Percentiles rank a stretch among this genome's conserved stretches.
phyloP scores from a whole-genome alignment of 2,113 vertebrate species.

The Thalassarche chlororhynchos region DNA sequence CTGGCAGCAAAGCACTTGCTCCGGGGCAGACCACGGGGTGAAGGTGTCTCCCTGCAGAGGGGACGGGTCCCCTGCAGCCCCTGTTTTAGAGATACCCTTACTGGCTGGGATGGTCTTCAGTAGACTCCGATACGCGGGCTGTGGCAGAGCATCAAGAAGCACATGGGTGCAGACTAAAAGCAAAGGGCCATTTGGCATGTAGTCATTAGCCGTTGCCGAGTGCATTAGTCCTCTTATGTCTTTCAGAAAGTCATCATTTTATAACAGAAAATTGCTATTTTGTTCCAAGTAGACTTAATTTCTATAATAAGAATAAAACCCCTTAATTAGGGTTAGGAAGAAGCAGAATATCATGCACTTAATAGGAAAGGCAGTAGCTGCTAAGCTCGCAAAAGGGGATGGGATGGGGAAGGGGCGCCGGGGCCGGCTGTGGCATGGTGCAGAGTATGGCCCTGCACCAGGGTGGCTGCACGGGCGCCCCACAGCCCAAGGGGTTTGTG shows the following conservation, averaged over 20 bases:
- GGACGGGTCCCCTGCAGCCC: background rate
- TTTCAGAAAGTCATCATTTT: slow-evolving; percentile 19
- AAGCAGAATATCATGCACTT: background rate
- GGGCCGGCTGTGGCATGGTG: accelerated
- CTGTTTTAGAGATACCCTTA: background rate
- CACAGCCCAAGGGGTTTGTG: background rate
- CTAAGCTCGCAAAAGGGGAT: accelerated
- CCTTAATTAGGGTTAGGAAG: background rate
- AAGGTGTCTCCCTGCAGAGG: background rate
- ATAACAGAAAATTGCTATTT: slow-evolving; percentile 42
- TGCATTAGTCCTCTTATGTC: slow-evolving; percentile 29
- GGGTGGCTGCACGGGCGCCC: accelerated
- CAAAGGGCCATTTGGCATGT: background rate
- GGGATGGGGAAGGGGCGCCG: accelerated
- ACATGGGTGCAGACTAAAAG: background rate
- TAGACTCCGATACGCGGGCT: accelerated
- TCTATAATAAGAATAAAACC: background rate
- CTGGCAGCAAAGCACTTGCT: background rate
- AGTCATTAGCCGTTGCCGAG: background rate
- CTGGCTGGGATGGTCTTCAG: background rate
- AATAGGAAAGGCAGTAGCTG: background rate
- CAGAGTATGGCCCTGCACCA: background rate
- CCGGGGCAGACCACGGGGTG: background rate
- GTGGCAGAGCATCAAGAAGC: background rate
- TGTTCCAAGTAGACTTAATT: slow-evolving; percentile 34